Conservation (phyloP, 2,888 invertebrate genomes). For the Bellardia pandia region DNA sequence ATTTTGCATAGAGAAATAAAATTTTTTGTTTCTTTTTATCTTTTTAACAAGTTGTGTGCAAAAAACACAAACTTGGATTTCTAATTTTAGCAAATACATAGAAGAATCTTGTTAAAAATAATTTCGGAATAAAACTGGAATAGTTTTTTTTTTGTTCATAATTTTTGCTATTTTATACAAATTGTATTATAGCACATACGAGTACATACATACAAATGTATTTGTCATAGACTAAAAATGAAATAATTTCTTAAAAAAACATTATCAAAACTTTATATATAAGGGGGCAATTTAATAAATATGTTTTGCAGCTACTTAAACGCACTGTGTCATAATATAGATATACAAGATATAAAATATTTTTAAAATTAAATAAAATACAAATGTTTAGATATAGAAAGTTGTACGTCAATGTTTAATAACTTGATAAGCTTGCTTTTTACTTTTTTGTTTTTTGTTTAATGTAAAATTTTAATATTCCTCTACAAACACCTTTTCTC, state of each 20-base stretch:
- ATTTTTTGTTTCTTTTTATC: constrained; percentile 1
- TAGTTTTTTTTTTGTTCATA: not conserved
- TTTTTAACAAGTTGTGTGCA: constrained; percentile 19
- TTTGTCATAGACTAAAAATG: constrained; percentile 30
- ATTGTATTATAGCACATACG: not conserved
- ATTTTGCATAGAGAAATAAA: constrained; percentile 21
- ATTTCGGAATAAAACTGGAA: constrained; percentile 9
- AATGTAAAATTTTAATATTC: too few relatives aligned
- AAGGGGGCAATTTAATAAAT: not conserved
- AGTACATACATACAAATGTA: too few relatives aligned
- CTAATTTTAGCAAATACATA: constrained; percentile 15
- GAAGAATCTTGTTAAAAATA: constrained; percentile 16
- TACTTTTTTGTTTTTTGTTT: too few relatives aligned
- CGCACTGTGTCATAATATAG: not conserved
- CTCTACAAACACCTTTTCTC: too few relatives aligned
- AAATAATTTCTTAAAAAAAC: constrained; percentile 2
- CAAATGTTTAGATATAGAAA: too few relatives aligned
- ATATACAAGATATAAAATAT: not conserved
- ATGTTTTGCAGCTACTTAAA: not conserved
- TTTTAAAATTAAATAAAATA: not conserved
- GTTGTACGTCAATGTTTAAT: too few relatives aligned
- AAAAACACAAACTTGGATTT: constrained; percentile 6
- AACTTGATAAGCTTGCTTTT: too few relatives aligned
- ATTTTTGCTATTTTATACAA: not conserved
- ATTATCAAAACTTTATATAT: not conserved